These are phyloP conservation scores for Chalcis sispes DNA, from an alignment of 2,888 invertebrate species.

Conservation along the genomic window DNA sequence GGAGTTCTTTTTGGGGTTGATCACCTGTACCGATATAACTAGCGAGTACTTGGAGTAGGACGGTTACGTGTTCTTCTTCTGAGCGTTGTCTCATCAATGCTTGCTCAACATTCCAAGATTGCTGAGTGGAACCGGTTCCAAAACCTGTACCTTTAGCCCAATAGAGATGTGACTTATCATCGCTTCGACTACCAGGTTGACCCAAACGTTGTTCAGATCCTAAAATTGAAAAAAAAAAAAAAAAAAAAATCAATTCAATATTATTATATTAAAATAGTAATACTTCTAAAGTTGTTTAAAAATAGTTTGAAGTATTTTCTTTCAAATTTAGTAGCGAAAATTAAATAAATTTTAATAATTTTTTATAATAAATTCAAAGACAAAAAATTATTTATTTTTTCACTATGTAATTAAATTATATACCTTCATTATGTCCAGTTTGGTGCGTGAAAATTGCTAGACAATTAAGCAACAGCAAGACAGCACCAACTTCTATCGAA, in stretches of 20 bases:
- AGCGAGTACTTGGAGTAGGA: slow-evolving; percentile 87
- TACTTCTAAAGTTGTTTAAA: too few relatives aligned
- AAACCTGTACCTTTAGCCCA: slow-evolving; percentile 99
- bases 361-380: background rate
- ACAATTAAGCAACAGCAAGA: slow-evolving; percentile 90
- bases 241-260: background rate
- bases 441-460: slow-evolving; percentile 93
- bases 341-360: background rate
- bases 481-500: slow-evolving; percentile 89
- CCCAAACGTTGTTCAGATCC: slow-evolving; percentile 72
- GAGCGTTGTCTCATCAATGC: slow-evolving; percentile 91
- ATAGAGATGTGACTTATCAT: slow-evolving; percentile 87
- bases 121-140: slow-evolving; percentile 95
- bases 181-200: slow-evolving; percentile 69
- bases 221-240: background rate
- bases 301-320: too few relatives aligned
- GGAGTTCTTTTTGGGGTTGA: slow-evolving; percentile 78
- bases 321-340: background rate
- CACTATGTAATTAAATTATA: background rate
- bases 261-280: background rate
- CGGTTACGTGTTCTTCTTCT: slow-evolving; percentile 96
- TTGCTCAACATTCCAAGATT: slow-evolving; percentile 97
- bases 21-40: slow-evolving; percentile 91
- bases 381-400: background rate
- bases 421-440: slow-evolving; percentile 78